Percentiles rank a stretch among this genome's conserved stretches.
Evolutionary conservation across 1,140 invertebrate species (phyloP).

Genomic region (Leptinotarsa undecemlineata): DNA sequence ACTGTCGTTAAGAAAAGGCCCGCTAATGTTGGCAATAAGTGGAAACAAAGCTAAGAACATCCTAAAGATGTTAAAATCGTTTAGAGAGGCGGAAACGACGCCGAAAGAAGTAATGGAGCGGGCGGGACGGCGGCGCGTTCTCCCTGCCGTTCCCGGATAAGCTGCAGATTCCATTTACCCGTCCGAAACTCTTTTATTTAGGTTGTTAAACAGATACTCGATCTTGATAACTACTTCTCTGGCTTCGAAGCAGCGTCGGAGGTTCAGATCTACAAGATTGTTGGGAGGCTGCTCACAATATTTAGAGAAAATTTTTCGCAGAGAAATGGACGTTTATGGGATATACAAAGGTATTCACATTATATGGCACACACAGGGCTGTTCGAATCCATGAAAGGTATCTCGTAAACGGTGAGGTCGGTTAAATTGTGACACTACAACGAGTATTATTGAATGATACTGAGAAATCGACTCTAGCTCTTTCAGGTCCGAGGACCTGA

Average conservation of each 20-base stretch:
- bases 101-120: conserved; percentile 41
- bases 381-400: too few species aligned
- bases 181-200: conserved; percentile 53
- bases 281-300: background rate
- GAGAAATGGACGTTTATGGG: background rate
- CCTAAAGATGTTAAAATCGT: conserved; percentile 47
- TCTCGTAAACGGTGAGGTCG: too few species aligned
- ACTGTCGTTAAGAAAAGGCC: background rate
- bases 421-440: too few species aligned
- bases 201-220: conserved; percentile 50
- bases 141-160: conserved; percentile 36
- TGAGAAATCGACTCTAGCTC: too few species aligned
- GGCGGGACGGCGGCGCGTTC: conserved; percentile 37
- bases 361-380: background rate
- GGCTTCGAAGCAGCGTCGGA: conserved; percentile 12
- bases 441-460: too few species aligned
- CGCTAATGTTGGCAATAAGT: conserved; percentile 38
- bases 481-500: too few species aligned
- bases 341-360: background rate
- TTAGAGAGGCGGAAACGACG: conserved; percentile 40
- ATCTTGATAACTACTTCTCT: conserved; percentile 32
- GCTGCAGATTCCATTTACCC: conserved; percentile 52
- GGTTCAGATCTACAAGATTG: background rate
- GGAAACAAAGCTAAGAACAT: conserved; percentile 41
- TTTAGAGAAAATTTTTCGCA: background rate